These are phyloP conservation scores for Patagioenas fasciata DNA, from an alignment of 2,113 vertebrate species.

Conservation along the genomic window DNA sequence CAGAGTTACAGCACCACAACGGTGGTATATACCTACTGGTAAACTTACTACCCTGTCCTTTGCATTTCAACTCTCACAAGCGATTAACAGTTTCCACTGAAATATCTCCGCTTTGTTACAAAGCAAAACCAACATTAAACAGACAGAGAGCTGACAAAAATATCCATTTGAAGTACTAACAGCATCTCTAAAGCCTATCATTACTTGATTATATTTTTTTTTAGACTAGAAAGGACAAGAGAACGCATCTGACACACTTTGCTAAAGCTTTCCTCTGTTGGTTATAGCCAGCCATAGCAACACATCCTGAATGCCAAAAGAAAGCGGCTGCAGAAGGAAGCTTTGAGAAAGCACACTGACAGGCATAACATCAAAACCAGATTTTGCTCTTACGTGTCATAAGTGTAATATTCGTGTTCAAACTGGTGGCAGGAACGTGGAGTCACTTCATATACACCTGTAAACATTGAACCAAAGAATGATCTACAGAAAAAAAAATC, in stretches of 20 bases:
- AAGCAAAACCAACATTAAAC: background rate
- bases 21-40: background rate
- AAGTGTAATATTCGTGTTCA: constrained; percentile 95
- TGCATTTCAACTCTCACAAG: background rate
- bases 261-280: background rate
- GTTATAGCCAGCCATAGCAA: background rate
- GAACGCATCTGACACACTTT: background rate
- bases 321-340: background rate
- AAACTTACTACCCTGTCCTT: background rate
- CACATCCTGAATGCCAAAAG: too few species aligned
- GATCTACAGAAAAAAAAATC: background rate
- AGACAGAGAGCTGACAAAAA: background rate
- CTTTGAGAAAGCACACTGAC: background rate
- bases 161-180: background rate
- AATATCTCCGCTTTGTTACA: background rate
- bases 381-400: constrained; percentile 88
- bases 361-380: accelerated
- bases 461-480: background rate
- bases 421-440: constrained; percentile 98
- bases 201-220: background rate
- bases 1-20: background rate
- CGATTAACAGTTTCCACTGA: background rate
- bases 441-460: constrained; percentile 97
- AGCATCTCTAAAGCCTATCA: background rate
- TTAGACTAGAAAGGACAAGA: background rate